A percentile compares a stretch with the other conserved stretches of the same genome.
These are phyloP conservation scores for Epistrophella euchroma DNA, from an alignment of 2,888 invertebrate species.

Conservation along the genomic window DNA sequence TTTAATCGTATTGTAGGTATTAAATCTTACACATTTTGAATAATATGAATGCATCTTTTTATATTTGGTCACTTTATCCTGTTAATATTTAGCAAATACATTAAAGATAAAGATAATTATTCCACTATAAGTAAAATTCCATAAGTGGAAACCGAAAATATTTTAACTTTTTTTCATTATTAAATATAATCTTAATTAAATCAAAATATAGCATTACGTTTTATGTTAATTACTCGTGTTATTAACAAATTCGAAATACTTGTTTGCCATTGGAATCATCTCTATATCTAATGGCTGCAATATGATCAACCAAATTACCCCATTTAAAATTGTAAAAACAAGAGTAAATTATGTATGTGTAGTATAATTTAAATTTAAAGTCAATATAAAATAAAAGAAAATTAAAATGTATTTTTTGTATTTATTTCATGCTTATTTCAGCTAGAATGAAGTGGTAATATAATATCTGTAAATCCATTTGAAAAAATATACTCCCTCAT, in stretches of 20 bases:
- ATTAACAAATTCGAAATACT: conserved; percentile 23
- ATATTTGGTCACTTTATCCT: conserved; percentile 16
- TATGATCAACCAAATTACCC: conserved; percentile 4
- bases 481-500: too few species aligned
- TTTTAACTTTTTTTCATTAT: conserved; percentile 16
- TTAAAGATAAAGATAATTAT: conserved; percentile 12
- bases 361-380: conserved; percentile 43
- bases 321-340: conserved; percentile 43
- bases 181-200: conserved; percentile 1
- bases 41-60: conserved; percentile 19
- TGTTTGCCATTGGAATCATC: conserved; percentile 13
- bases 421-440: neutral
- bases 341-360: conserved; percentile 30
- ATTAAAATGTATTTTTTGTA: neutral
- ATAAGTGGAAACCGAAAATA: conserved; percentile 10
- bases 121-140: conserved; percentile 21
- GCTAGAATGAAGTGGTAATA: neutral
- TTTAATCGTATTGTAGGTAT: neutral
- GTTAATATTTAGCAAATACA: conserved; percentile 9
- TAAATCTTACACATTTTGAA: conserved; percentile 19
- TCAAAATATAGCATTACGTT: conserved; percentile 1
- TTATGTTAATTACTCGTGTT: conserved; percentile 20
- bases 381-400: conserved; percentile 18
- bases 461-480: too few species aligned
- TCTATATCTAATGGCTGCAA: neutral